Evolutionary conservation across 2,888 invertebrate genomes (phyloP), one percentile per base, ranked within the genome.

Genomic region (Sepiola atlantica): DNA sequence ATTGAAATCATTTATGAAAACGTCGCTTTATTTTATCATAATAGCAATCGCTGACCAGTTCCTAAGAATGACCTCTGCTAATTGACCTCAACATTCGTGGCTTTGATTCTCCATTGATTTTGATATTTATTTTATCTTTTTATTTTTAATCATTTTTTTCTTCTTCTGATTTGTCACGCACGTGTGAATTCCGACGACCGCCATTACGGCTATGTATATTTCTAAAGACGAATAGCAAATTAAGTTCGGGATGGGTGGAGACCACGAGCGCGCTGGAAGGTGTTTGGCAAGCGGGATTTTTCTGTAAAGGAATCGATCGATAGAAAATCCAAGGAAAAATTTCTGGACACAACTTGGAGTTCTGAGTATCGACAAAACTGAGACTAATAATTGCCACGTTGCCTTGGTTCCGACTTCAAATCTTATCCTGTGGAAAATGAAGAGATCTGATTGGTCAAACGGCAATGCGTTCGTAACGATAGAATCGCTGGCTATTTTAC

Each of bases 391-490:
- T 77, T 77, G n/a, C 77, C 32, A 32, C 32, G 77, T 77, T 77
- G 77, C 77, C 77, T 77, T 77, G 77, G 77, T n/a, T 77, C 77
- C 77, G 77, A 77, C 77, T 77, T 77, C n/a, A 77, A 77, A 32
- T 32, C 16, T n/a, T n/a, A n/a, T 77, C 77, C 77, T n/a, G 77
- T 45, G 2, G 45, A 45, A 77, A 32, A n/a, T n/a, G 77, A 77
- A 77, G 77, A 77, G 14, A n/a, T 32, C 14, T 77, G 77, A 77
- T 77, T 77, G 77, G 77, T 32, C 77, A 32, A 77, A 16, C n/a
- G 14, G 77, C 77, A n/a, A 77, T n/a, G 77, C 77, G 77, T n/a
- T n/a, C n/a, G 77, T 77, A n/a, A 77, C 32, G 77, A 77, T 77
- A 77, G 14, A 18, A 32, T 77, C n/a, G 77, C n/a, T 77, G 77